These are phyloP conservation scores for Greenwoodochromis staneri DNA, from an alignment of 2,113 vertebrate species.

Conservation along the genomic window DNA sequence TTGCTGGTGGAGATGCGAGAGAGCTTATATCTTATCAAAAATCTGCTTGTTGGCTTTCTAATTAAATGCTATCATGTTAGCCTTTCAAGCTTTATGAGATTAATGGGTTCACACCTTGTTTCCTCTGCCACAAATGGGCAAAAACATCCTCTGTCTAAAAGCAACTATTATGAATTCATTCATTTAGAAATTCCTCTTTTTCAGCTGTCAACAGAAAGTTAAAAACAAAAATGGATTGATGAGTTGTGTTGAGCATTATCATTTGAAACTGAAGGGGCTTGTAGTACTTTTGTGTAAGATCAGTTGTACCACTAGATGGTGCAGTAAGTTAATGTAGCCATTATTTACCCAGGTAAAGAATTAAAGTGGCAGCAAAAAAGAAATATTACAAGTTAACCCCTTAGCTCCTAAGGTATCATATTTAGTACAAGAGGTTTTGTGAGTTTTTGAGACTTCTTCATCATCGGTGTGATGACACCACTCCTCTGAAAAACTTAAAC, in stretches of 20 bases:
- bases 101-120: neutral
- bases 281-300: neutral
- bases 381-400: accelerated
- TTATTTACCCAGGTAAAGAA: neutral
- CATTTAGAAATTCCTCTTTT: neutral
- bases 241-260: neutral
- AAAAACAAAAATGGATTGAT: neutral
- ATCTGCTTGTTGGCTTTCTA: neutral
- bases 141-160: neutral
- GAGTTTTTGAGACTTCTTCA: neutral
- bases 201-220: neutral
- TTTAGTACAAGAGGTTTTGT: neutral
- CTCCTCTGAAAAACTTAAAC: neutral
- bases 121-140: neutral
- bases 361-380: neutral
- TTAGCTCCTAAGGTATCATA: neutral
- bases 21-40: neutral
- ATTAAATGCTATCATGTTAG: neutral
- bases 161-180: neutral
- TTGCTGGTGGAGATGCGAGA: neutral
- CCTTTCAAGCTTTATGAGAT: neutral
- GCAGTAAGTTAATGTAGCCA: neutral
- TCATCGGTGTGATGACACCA: neutral
- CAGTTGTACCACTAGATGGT: neutral
- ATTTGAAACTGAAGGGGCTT: neutral